A percentile compares a stretch with the other conserved stretches of the same genome.
These are phyloP conservation scores for Sceloporus tristichus DNA, from an alignment of 2,113 vertebrate species.

Conservation along the genomic window DNA sequence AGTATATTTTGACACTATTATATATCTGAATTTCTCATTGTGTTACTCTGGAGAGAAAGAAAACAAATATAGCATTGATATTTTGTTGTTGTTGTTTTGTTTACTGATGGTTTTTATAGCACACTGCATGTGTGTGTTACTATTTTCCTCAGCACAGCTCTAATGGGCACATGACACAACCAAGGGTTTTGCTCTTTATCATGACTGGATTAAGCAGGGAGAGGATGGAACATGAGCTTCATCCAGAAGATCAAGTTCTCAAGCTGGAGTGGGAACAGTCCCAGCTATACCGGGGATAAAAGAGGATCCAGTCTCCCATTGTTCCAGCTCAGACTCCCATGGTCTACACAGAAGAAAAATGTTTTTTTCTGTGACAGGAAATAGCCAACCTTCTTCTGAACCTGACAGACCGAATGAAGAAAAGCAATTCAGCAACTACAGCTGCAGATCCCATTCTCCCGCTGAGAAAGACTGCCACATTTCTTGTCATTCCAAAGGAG, in stretches of 20 bases:
- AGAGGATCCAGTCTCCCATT: conserved; percentile 11
- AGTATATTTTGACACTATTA: neutral
- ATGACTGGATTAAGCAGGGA: conserved; percentile 33
- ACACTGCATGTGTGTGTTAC: conserved; percentile 34
- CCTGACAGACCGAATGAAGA: neutral
- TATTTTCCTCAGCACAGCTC: conserved; percentile 27
- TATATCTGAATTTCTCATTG: neutral
- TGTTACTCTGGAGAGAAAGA: neutral
- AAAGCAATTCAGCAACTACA: neutral
- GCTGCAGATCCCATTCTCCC: neutral
- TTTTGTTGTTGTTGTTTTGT: neutral
- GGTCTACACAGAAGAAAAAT: conserved; percentile 11
- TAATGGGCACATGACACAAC: neutral
- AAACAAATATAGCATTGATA: neutral
- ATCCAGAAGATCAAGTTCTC: conserved; percentile 58
- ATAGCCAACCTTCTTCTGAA: neutral
- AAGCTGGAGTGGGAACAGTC: conserved; percentile 14
- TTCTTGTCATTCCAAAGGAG: conserved; percentile 53
- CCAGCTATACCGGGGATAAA: conserved; percentile 24
- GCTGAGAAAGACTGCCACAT: conserved; percentile 57
- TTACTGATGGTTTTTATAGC: conserved; percentile 29
- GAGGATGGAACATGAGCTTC: conserved; percentile 26
- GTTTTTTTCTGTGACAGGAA: conserved; percentile 44
- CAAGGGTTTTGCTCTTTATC: conserved; percentile 30
- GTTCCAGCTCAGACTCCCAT: conserved; percentile 10